Conservation (phyloP, 2,888 invertebrate species). For the Augochlorella aurata region DNA sequence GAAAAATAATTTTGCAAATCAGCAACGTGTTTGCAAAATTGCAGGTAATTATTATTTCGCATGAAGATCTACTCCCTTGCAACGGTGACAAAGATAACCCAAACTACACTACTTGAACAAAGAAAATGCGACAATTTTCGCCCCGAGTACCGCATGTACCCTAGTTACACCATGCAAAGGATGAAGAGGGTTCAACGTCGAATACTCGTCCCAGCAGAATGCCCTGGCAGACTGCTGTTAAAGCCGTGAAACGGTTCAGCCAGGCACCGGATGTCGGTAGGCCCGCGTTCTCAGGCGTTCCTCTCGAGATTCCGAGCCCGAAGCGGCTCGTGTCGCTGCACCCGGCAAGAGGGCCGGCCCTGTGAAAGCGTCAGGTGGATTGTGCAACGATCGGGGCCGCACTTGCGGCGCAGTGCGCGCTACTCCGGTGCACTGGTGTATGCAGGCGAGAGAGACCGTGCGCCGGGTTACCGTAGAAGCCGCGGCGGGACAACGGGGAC, state of each 20-base stretch:
- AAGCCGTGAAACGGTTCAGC: not conserved
- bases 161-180: too few relatives aligned
- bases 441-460: conserved; percentile 17
- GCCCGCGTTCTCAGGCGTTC: conserved; percentile 23
- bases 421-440: not conserved
- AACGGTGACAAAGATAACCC: too few relatives aligned
- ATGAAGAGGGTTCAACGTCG: not conserved
- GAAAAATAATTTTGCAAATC: too few relatives aligned
- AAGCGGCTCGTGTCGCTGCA: not conserved
- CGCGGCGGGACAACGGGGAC: conserved; percentile 53
- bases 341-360: conserved; percentile 3
- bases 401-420: not conserved
- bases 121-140: too few relatives aligned
- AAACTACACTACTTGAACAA: too few relatives aligned
- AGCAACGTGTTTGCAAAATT: too few relatives aligned
- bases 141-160: too few relatives aligned
- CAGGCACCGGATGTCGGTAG: conserved; percentile 31
- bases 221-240: not conserved
- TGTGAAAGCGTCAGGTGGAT: conserved; percentile 33
- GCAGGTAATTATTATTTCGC: too few relatives aligned
- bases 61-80: too few relatives aligned
- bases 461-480: conserved; percentile 33
- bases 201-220: not conserved
- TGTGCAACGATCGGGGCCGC: conserved; percentile 20
- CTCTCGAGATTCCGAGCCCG: conserved; percentile 31